phyloP scores from a whole-genome alignment of 2,797 vertebrate genomes.

The Smutsia gigantea region DNA sequence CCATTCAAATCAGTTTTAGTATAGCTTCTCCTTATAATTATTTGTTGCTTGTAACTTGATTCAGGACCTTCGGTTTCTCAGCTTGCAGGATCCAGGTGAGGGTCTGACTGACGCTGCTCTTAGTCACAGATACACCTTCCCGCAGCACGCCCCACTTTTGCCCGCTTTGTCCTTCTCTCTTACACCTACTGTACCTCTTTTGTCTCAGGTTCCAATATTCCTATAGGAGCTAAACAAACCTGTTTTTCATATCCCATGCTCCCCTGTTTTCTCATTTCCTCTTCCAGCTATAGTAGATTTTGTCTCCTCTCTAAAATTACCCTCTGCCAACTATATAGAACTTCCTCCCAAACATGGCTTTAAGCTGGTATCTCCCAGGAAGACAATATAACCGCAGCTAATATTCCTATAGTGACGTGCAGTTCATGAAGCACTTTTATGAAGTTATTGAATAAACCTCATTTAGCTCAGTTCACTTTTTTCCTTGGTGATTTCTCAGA shows the following conservation, averaged over 20 bases:
- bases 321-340: not conserved
- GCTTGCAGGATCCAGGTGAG: not conserved
- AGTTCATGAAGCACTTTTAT: not conserved
- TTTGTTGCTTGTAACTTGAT: not conserved
- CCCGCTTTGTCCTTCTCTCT: not conserved
- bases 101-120: not conserved
- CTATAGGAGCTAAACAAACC: not conserved
- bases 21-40: not conserved
- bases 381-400: not conserved
- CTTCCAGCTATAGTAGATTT: not conserved
- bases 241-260: not conserved
- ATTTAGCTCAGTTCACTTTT: not conserved
- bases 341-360: not conserved
- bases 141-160: fast-evolving
- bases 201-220: not conserved
- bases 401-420: not conserved
- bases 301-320: not conserved
- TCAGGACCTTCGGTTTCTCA: not conserved
- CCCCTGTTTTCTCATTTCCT: not conserved
- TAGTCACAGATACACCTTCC: not conserved
- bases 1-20: not conserved
- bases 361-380: not conserved
- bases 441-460: not conserved
- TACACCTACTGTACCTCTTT: not conserved
- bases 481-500: not conserved